These are phyloP conservation scores for Drosophila ficusphila DNA, from an alignment of 1,140 invertebrate genomes.

Conservation along the genomic window DNA sequence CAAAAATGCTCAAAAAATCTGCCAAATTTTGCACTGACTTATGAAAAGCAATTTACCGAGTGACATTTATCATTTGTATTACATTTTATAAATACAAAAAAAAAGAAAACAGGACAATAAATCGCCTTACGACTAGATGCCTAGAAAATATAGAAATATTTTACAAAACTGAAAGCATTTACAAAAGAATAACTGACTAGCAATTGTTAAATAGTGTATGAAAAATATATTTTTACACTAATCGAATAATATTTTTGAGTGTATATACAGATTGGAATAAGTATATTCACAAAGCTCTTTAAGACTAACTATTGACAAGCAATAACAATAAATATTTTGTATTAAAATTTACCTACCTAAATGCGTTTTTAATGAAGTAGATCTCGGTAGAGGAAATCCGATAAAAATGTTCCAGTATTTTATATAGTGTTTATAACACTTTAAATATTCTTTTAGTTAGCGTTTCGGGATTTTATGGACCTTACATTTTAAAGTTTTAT, in stretches of 20 bases:
- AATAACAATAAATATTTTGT: constrained; percentile 37
- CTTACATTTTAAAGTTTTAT: too few relatives aligned
- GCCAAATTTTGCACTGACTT: constrained; percentile 21
- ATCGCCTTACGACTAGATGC: constrained; percentile 29
- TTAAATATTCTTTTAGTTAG: too few relatives aligned
- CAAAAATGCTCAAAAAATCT: constrained; percentile 24
- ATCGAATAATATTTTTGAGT: constrained; percentile 39
- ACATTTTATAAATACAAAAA: not conserved
- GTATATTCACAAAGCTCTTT: constrained; percentile 25
- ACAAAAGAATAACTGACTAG: constrained; percentile 35
- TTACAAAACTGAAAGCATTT: constrained; percentile 34
- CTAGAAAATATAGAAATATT: constrained; percentile 48
- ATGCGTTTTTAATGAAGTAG: not conserved
- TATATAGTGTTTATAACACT: too few relatives aligned
- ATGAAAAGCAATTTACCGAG: constrained; percentile 2
- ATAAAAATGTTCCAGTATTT: too few relatives aligned
- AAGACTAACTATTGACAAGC: constrained; percentile 47
- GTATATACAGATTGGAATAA: constrained; percentile 15
- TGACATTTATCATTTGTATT: constrained; percentile 7
- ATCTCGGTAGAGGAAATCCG: too few relatives aligned
- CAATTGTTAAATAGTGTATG: constrained; percentile 53
- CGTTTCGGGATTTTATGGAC: too few relatives aligned
- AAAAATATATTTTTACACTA: constrained; percentile 27
- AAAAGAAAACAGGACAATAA: constrained; percentile 36
- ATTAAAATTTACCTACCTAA: not conserved